phyloP scores from a whole-genome alignment of 2,797 vertebrate genomes.

The Hydrolagus colliei region DNA sequence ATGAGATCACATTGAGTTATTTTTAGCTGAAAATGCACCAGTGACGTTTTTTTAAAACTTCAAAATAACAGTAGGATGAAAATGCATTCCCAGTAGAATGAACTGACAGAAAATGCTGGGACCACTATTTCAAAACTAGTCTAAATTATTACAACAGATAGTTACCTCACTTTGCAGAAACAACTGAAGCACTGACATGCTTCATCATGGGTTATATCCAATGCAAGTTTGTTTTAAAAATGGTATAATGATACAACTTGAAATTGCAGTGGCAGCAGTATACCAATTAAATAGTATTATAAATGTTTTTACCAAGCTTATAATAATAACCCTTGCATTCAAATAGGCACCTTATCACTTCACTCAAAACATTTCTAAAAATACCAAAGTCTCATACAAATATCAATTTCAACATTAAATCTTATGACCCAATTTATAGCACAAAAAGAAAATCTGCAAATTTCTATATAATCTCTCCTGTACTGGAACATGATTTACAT shows the following conservation, averaged over 20 bases:
- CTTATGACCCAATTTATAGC: too few species aligned
- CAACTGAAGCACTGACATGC: too few species aligned
- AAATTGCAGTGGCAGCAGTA: not conserved
- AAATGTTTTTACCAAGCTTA: not conserved
- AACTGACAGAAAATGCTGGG: too few species aligned
- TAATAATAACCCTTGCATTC: not conserved
- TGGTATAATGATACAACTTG: not conserved
- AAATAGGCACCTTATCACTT: not conserved
- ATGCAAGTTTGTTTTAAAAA: not conserved
- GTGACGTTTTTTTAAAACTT: not conserved
- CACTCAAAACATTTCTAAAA: not conserved
- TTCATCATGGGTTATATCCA: too few species aligned
- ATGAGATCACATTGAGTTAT: not conserved
- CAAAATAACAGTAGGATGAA: not conserved
- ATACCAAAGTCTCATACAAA: too few species aligned
- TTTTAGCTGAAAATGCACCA: not conserved
- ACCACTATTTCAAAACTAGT: too few species aligned
- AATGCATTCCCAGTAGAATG: not conserved
- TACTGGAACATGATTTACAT: too few species aligned
- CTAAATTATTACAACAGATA: too few species aligned
- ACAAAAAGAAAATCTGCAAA: too few species aligned
- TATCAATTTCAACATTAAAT: too few species aligned
- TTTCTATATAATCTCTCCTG: too few species aligned
- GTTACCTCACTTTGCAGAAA: too few species aligned
- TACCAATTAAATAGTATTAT: not conserved